Evolutionary conservation across 1,140 invertebrate species (phyloP), one percentile per base, ranked within the genome.

Genomic region (Ephestia elutella): DNA sequence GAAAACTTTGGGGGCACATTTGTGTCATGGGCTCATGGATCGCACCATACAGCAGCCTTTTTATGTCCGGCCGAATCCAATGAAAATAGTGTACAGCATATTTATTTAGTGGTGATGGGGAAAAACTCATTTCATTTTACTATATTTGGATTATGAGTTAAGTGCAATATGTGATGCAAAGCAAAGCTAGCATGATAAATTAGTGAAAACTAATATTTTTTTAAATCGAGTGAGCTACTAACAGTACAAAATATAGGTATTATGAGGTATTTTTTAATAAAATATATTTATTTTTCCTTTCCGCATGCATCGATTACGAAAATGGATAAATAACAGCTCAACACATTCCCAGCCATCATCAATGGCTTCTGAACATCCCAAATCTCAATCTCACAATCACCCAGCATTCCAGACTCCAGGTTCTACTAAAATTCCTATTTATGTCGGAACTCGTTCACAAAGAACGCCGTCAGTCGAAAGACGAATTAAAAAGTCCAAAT

Each of bases 321-420:
- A 77, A 80, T 62, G 80, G 79, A 82, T 75, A 74, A 60, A 73
- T 74, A 73, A 81, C 77, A 88, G 86, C 73, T 87, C 84, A 35
- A 89, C 77, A 79, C 83, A 87, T 86, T 90, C 89, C 79, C 89
- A 90, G 75, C 89, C 87, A 65, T 88, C 87, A 8, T 90, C 89
- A 54, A 76, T 90, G 79, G 85, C 81, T 28, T 85, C 83, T 61
- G 84, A 87, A 71, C 78, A 77, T 72, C 82, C 83, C 19, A 86
- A 85, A 70, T 86, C 86, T 60, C 44, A 74, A 65, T 83, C 83
- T 56, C 83, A 86, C 61, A 81, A 75, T 73, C 88, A 89, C 71
- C 87, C 87, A 64, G 85, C 87, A 81, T 89, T 87, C 81, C 89
- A 89, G 76, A 89, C 80, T 58, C 87, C 78, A 67, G 86, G 77